A percentile compares a stretch with the other conserved stretches of the same genome.
Evolutionary conservation across 2,888 invertebrate species (phyloP).

Genomic region (Ornithoptera priamus): DNA sequence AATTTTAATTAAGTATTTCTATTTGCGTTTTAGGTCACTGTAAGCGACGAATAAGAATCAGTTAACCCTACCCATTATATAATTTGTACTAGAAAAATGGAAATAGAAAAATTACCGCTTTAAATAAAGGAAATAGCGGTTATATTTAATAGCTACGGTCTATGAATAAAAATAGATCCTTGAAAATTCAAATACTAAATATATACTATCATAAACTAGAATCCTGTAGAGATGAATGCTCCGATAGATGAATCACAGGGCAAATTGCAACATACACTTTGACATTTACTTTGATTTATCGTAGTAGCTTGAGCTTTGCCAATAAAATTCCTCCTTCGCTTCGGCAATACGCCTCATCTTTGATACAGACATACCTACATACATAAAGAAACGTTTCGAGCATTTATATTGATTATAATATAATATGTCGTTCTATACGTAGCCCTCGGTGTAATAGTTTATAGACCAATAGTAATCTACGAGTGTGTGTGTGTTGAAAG

Average conservation of each 20-base stretch:
- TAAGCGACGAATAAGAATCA: too few species aligned
- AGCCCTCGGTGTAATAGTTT: neutral
- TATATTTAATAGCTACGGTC: neutral
- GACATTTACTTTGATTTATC: conserved; percentile 15
- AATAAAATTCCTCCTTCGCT: conserved; percentile 15
- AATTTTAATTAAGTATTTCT: too few species aligned
- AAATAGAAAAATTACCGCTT: neutral
- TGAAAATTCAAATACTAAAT: neutral
- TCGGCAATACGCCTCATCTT: neutral
- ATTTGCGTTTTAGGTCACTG: too few species aligned
- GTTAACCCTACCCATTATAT: too few species aligned
- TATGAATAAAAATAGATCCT: neutral
- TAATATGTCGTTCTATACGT: neutral
- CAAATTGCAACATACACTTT: conserved; percentile 10
- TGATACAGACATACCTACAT: neutral
- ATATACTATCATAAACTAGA: neutral
- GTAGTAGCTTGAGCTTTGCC: neutral
- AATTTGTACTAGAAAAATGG: neutral
- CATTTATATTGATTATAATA: neutral
- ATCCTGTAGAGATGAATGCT: neutral
- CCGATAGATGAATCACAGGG: neutral
- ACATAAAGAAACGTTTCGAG: neutral
- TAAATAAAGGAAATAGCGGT: neutral
- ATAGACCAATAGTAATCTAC: neutral
- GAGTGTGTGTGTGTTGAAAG: neutral